Evolutionary conservation across 2,888 invertebrate species (phyloP).

Genomic region (Julus scandinavius): DNA sequence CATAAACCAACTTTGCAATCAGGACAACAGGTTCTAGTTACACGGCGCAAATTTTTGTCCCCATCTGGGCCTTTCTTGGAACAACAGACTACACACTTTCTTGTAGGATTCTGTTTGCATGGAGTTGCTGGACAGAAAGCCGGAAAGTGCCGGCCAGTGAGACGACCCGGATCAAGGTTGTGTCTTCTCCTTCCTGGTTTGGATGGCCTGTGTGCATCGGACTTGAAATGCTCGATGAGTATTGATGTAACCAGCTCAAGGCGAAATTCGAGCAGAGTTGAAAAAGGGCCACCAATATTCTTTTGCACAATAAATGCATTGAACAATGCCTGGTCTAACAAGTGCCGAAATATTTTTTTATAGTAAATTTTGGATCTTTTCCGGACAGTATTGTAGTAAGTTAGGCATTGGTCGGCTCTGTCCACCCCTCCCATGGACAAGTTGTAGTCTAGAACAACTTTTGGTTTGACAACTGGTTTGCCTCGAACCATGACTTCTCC

Average conservation of each 20-base stretch:
- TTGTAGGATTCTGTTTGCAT: not conserved
- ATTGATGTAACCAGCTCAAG: no score
- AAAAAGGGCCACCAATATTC: not conserved
- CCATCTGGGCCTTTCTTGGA: not conserved
- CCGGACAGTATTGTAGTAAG: constrained; percentile 14
- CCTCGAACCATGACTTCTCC: not conserved
- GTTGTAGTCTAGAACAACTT: constrained; percentile 53
- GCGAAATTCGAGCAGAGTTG: no score
- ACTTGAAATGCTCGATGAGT: not conserved
- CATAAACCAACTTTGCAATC: constrained; percentile 24
- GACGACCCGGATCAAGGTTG: not conserved
- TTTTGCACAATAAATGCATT: constrained; percentile 27
- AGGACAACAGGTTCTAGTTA: not conserved
- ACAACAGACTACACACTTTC: not conserved
- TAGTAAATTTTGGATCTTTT: constrained; percentile 41
- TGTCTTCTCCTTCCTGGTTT: not conserved
- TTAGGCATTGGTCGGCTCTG: constrained; percentile 45
- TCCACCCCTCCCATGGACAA: constrained; percentile 51
- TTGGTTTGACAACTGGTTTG: constrained; percentile 43
- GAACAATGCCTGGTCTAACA: constrained; percentile 2
- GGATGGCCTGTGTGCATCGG: not conserved
- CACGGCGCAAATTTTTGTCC: not conserved
- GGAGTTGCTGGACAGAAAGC: not conserved
- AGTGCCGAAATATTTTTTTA: constrained; percentile 28
- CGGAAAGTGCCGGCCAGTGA: constrained; percentile 14